Evolutionary conservation across 2,888 invertebrate species (phyloP).

Genomic region (Tholera decimalis): DNA sequence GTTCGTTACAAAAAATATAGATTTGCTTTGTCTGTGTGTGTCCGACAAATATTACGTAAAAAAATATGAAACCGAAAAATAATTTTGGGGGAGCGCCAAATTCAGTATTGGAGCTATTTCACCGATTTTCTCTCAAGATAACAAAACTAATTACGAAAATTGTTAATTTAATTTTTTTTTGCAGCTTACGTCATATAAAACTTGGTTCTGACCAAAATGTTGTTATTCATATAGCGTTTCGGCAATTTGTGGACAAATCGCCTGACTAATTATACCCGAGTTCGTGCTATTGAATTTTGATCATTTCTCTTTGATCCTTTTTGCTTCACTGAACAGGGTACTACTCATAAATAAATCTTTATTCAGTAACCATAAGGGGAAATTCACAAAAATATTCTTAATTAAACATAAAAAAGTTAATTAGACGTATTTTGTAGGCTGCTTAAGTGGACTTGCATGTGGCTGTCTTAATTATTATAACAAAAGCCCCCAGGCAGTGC

Average conservation of each 20-base stretch:
- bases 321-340: constrained; percentile 14
- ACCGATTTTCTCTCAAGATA: constrained; percentile 11
- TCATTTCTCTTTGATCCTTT: constrained; percentile 26
- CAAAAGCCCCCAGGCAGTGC: no score
- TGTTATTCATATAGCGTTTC: constrained; percentile 31
- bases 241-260: constrained; percentile 44
- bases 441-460: no score
- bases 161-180: constrained; percentile 4
- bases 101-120: constrained; percentile 11
- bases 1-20: background rate
- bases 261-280: constrained; percentile 30
- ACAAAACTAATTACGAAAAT: constrained; percentile 1
- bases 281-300: constrained; percentile 34
- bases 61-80: constrained; percentile 18
- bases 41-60: background rate
- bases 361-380: no score
- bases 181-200: background rate
- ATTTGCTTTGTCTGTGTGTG: background rate
- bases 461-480: no score
- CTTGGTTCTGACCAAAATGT: constrained; percentile 2
- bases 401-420: no score
- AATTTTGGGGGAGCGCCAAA: constrained; percentile 31
- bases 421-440: no score
- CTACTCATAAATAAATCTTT: background rate
- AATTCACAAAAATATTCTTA: no score